Evolutionary conservation across 2,888 invertebrate species (phyloP), one percentile per base, ranked within the genome.

Genomic region (Eupithecia abbreviata): DNA sequence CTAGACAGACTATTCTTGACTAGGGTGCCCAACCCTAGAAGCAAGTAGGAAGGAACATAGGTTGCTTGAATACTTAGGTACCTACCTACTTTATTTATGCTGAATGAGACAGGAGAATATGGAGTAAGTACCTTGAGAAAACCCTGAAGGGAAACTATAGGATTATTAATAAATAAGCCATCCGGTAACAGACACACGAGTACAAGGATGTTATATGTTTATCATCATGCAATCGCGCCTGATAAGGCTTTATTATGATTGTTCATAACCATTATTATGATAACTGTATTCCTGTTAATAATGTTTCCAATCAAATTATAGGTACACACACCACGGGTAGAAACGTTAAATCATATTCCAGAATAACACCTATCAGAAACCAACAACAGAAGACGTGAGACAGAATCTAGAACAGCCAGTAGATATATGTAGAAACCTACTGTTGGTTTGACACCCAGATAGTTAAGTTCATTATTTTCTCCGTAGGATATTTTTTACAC

Each of bases 231-330:
- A 62, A 62, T 58, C 58, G 18, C 10, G 58, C 30, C 30, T 62
- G 62, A 62, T 62, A 62, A 62, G 30, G 62, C 62, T 30, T 62
- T 12, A 62, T 62, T 62, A 62, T 62, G 10, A 62, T 62, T 62
- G 62, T 62, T 62, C 62, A 62, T 18, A 58, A 62, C 30, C 62
- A 62, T 58, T 58, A 58, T 6, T 55, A 6, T 55, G 55, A 55
- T 55, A 58, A 58, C 30, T 62, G 30, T 10, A 62, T 62, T 18
- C 30, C 10, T 30, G 62, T 30, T 3, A 18, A 18, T 58, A n/a
- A 62, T 30, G 62, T 30, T 18, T 30, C 30, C 30, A 58, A 58
- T 58, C 55, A 18, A 55, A n/a, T 15, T 12, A 49, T 51, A 43
- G 4, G 4, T 4, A 43, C 7, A 43, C 7, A 55, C 55, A 55